Percentiles rank a stretch among this genome's conserved stretches.
phyloP scores from a whole-genome alignment of 2,113 vertebrate genomes.

The Sinocyclocheilus anophthalmus region DNA sequence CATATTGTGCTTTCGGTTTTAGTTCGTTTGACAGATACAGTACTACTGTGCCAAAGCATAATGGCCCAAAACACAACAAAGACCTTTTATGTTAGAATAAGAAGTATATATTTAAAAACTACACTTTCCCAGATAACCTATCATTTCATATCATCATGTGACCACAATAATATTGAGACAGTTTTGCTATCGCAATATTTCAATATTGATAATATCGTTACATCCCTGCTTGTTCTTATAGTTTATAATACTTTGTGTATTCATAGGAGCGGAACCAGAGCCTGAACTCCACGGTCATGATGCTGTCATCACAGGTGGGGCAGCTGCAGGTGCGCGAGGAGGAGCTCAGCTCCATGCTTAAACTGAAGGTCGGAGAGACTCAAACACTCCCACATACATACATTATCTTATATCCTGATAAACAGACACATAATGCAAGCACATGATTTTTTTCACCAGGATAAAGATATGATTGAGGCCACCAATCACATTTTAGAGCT shows the following conservation, averaged over 20 bases:
- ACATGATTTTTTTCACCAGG: slow-evolving; percentile 68
- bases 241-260: background rate
- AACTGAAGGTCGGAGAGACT: slow-evolving; percentile 79
- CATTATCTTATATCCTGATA: background rate
- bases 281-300: slow-evolving; percentile 78
- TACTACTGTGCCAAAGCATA: too few relatives aligned
- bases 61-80: too few relatives aligned
- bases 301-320: slow-evolving; percentile 82
- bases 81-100: too few relatives aligned
- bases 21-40: too few relatives aligned
- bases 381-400: background rate
- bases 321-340: slow-evolving; percentile 87
- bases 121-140: too few relatives aligned
- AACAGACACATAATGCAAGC: background rate
- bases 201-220: too few relatives aligned
- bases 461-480: slow-evolving; percentile 81
- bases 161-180: too few relatives aligned
- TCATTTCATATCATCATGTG: too few relatives aligned
- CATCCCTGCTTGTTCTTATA: too few relatives aligned
- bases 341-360: slow-evolving; percentile 84
- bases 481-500: slow-evolving; percentile 78
- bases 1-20: too few relatives aligned
- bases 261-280: slow-evolving; percentile 82
- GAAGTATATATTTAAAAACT: too few relatives aligned
- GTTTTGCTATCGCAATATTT: too few relatives aligned